phyloP scores from a whole-genome alignment of 1,140 invertebrate species.

The Sminthurinus signatus region DNA sequence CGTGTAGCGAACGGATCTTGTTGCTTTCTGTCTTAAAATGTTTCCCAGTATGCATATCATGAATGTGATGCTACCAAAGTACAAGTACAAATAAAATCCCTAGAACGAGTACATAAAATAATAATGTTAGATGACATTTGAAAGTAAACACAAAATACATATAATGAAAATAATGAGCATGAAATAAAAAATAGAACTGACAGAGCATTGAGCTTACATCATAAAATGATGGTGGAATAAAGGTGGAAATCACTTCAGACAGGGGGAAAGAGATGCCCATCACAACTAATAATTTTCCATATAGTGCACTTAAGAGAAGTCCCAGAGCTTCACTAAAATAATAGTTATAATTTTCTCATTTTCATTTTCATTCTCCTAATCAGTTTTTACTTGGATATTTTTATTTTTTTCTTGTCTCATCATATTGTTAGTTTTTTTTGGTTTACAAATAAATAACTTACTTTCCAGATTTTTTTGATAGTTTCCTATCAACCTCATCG shows the following conservation, averaged over 20 bases:
- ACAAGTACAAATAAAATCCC: slow-evolving; percentile 79
- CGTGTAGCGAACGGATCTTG: slow-evolving; percentile 30
- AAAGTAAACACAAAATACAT: background rate
- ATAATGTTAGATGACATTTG: background rate
- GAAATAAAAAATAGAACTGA: too few relatives aligned
- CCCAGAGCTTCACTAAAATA: slow-evolving; percentile 44
- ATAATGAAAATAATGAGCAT: slow-evolving; percentile 4
- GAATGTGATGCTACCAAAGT: slow-evolving; percentile 67
- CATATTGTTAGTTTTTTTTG: background rate
- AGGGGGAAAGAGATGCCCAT: slow-evolving; percentile 44
- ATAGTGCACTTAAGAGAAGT: slow-evolving; percentile 49
- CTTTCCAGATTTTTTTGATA: slow-evolving; percentile 27
- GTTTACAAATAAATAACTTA: slow-evolving; percentile 27
- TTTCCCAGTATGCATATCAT: slow-evolving; percentile 73
- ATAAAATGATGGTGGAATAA: slow-evolving; percentile 82
- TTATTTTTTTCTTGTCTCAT: background rate
- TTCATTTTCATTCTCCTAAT: too few relatives aligned
- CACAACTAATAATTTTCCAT: slow-evolving; percentile 51
- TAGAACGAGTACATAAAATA: slow-evolving; percentile 44
- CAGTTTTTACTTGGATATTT: background rate
- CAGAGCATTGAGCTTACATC: too few relatives aligned
- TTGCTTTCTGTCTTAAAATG: slow-evolving; percentile 56
- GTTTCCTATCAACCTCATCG: slow-evolving; percentile 2
- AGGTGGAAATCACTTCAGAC: slow-evolving; percentile 82
- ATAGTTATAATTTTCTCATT: too few relatives aligned